A percentile compares a stretch with the other conserved stretches of the same genome.
These are phyloP conservation scores for Drosophila leontia DNA, from an alignment of 1,140 invertebrate genomes.

Conservation along the genomic window DNA sequence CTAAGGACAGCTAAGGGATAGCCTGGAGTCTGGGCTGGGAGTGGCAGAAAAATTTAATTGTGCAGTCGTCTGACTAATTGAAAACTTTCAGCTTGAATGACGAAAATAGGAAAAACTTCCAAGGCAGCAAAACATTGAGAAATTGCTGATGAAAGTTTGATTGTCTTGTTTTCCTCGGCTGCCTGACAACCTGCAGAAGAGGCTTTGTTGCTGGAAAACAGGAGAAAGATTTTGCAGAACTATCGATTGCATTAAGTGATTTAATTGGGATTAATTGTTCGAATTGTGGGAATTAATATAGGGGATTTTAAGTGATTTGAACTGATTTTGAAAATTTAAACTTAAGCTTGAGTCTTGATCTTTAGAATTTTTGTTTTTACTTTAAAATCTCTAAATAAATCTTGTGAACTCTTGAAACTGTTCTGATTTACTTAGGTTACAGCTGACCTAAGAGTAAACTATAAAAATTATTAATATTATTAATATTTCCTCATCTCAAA, in stretches of 20 bases:
- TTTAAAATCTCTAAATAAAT: too few species aligned
- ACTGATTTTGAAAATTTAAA: not conserved
- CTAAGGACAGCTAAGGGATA: constrained; percentile 17
- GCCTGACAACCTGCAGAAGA: constrained; percentile 21
- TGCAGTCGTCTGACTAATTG: constrained; percentile 77
- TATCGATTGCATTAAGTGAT: constrained; percentile 35
- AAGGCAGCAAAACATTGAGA: constrained; percentile 20
- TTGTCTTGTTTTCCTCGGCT: constrained; percentile 33
- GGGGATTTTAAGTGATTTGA: not conserved
- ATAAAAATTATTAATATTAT: constrained; percentile 5
- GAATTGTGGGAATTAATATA: not conserved
- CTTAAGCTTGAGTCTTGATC: too few species aligned
- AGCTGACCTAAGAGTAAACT: not conserved
- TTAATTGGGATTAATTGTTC: constrained; percentile 32
- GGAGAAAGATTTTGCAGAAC: constrained; percentile 19
- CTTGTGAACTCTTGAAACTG: not conserved
- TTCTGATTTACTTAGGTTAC: not conserved
- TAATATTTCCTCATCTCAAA: not conserved
- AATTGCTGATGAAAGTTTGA: constrained; percentile 56
- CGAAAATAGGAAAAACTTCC: constrained; percentile 61
- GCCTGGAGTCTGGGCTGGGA: not conserved
- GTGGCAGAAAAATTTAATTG: constrained; percentile 71
- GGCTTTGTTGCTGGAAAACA: constrained; percentile 13
- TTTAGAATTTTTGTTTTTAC: too few species aligned
- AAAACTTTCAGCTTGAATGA: constrained; percentile 70